Evolutionary conservation across 2,113 vertebrate genomes (phyloP).

Genomic region (Callipepla squamata): DNA sequence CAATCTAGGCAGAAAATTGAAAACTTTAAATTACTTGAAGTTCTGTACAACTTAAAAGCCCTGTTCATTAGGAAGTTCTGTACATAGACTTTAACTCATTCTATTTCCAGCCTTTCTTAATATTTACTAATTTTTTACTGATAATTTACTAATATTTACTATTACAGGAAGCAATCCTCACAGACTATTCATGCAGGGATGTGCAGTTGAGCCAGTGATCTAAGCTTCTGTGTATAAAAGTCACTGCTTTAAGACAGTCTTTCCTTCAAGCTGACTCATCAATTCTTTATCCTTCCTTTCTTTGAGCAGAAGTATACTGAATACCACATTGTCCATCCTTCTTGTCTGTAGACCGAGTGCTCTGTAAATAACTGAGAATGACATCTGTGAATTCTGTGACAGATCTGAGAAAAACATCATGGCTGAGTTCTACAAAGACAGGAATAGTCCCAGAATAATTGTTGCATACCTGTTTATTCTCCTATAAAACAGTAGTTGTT

Average conservation of each 20-base stretch:
- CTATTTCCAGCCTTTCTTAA: background rate
- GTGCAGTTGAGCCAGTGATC: background rate
- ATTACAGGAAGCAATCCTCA: background rate
- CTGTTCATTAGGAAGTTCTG: background rate
- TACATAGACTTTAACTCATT: background rate
- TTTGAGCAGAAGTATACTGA: background rate
- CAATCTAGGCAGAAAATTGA: background rate
- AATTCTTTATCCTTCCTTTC: background rate
- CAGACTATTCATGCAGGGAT: background rate
- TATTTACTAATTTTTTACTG: too few relatives aligned
- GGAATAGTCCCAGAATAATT: background rate
- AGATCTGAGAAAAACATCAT: background rate
- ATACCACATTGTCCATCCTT: background rate
- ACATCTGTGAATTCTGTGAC: background rate
- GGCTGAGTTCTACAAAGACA: background rate
- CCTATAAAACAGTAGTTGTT: background rate
- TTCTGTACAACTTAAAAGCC: background rate
- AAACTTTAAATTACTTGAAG: background rate
- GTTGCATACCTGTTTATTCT: background rate
- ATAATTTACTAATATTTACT: background rate
- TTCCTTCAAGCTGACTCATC: background rate
- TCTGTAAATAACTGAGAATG: background rate
- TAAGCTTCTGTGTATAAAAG: background rate
- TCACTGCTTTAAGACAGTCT: background rate
- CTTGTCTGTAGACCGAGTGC: fast-evolving